Conservation (phyloP, 2,888 invertebrate genomes). For the Tanypteryx hageni region DNA sequence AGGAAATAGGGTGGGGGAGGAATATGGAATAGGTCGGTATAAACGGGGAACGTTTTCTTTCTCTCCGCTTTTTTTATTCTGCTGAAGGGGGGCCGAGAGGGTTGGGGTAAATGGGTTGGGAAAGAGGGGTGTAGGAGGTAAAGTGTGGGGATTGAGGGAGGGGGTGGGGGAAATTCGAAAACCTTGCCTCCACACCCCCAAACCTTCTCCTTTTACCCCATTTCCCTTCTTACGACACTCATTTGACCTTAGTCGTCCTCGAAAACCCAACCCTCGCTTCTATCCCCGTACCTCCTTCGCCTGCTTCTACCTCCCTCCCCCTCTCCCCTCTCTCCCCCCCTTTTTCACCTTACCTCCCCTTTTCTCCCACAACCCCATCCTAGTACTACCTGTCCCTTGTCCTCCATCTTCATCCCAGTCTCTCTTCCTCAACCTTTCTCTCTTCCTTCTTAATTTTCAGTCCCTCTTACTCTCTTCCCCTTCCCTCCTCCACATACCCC, state of each 20-base stretch:
- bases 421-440: too few relatives aligned
- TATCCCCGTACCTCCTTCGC: not conserved
- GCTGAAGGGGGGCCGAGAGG: not conserved
- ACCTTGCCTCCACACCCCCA: not conserved
- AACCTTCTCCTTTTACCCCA: not conserved
- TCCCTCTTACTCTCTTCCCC: too few relatives aligned
- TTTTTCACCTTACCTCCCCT: not conserved
- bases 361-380: too few relatives aligned
- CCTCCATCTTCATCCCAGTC: too few relatives aligned
- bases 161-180: slow-evolving; percentile 18
- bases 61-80: not conserved
- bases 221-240: slow-evolving; percentile 39
- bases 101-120: not conserved
- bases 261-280: not conserved
- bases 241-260: slow-evolving; percentile 45
- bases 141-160: not conserved
- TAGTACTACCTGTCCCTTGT: too few relatives aligned
- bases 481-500: not conserved
- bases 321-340: not conserved
- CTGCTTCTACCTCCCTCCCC: not conserved
- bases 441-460: not conserved
- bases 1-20: not conserved
- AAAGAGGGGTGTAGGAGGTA: not conserved
- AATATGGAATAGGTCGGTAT: slow-evolving; percentile 38
- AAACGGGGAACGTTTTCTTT: not conserved